Conservation (phyloP, 1,140 invertebrate genomes). For the Drosophila repletoides region DNA sequence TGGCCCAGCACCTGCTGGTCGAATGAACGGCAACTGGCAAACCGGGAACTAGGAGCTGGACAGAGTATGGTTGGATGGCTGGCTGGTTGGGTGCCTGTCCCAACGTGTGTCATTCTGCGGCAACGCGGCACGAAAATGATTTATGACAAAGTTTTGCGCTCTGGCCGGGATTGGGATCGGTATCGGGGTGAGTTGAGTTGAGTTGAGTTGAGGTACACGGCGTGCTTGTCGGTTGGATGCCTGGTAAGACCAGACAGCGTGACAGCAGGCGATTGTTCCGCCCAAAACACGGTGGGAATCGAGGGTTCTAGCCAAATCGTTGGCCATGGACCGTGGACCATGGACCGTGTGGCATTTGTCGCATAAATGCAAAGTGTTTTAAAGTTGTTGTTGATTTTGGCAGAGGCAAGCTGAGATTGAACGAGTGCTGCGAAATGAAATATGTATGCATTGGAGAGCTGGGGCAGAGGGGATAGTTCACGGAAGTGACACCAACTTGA, state of each 20-base stretch:
- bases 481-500: constrained; percentile 28
- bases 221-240: not conserved
- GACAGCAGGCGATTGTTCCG: too few relatives aligned
- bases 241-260: constrained; percentile 2
- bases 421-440: constrained; percentile 1
- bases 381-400: constrained; percentile 55
- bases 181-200: too few relatives aligned
- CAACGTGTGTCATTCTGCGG: constrained; percentile 75
- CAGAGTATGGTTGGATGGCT: not conserved
- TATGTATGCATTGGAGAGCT: constrained; percentile 3
- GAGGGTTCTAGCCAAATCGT: not conserved
- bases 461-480: not conserved
- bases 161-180: not conserved
- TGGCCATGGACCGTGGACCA: constrained; percentile 2
- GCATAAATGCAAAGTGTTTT: constrained; percentile 61
- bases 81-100: constrained; percentile 10
- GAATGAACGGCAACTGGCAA: constrained; percentile 6
- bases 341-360: constrained; percentile 50
- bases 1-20: constrained; percentile 46
- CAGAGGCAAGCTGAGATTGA: constrained; percentile 32
- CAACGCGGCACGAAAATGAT: constrained; percentile 73
- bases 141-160: constrained; percentile 58
- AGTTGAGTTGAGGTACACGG: not conserved
- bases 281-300: not conserved
- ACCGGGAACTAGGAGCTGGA: not conserved